phyloP scores from a whole-genome alignment of 2,113 vertebrate species.

The Hippolais icterina region DNA sequence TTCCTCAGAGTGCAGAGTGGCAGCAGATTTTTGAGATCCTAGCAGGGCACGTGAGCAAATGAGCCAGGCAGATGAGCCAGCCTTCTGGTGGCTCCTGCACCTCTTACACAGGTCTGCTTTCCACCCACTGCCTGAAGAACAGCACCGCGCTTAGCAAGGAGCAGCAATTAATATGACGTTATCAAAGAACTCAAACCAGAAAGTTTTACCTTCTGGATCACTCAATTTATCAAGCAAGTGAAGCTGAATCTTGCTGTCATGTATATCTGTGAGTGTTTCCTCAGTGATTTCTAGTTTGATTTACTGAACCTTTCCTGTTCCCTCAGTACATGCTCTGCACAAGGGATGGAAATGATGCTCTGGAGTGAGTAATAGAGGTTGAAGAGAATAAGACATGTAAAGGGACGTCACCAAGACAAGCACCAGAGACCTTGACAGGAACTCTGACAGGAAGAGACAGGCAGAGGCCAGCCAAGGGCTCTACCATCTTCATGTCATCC shows the following conservation, averaged over 20 bases:
- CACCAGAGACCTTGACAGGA: not conserved
- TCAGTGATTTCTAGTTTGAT: not conserved
- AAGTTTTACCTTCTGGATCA: not conserved
- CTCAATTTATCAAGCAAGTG: not conserved
- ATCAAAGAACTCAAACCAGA: not conserved
- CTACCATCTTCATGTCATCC: not conserved
- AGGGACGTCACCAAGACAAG: not conserved
- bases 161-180: not conserved
- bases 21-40: slow-evolving; percentile 26
- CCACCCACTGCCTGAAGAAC: not conserved
- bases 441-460: not conserved
- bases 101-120: not conserved
- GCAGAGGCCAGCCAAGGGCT: not conserved
- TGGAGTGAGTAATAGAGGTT: not conserved
- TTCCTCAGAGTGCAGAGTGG: not conserved
- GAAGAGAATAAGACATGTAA: not conserved
- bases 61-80: not conserved
- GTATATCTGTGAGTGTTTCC: not conserved
- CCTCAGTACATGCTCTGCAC: not conserved
- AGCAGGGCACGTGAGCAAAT: not conserved
- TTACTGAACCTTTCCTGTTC: not conserved
- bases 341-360: not conserved
- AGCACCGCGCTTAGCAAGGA: not conserved
- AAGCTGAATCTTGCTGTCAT: not conserved
- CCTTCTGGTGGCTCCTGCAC: not conserved